These are phyloP conservation scores for Agriopis leucophaearia DNA, from an alignment of 2,888 invertebrate genomes.

Conservation along the genomic window DNA sequence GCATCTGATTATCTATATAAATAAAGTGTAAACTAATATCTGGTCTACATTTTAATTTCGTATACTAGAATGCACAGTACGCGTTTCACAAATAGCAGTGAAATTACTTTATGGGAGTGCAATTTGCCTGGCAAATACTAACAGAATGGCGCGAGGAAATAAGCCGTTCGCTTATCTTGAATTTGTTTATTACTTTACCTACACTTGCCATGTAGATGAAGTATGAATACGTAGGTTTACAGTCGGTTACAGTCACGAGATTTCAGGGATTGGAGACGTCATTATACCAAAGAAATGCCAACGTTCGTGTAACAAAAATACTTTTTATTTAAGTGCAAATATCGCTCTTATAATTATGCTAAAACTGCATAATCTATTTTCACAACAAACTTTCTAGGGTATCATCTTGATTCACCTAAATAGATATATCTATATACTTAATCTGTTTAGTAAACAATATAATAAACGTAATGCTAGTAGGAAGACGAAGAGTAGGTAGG, in stretches of 20 bases:
- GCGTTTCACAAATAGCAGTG: constrained; percentile 12
- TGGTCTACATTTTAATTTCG: constrained; percentile 1
- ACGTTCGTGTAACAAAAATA: constrained; percentile 5
- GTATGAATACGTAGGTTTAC: not conserved
- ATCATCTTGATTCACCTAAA: not conserved
- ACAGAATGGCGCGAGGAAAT: constrained; percentile 20
- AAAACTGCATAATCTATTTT: constrained; percentile 1
- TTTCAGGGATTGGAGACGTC: constrained; percentile 10
- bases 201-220: constrained; percentile 11
- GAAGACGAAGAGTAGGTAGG: too few relatives aligned
- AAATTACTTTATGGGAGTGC: constrained; percentile 22
- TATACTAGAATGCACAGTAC: constrained; percentile 4
- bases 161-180: constrained; percentile 28
- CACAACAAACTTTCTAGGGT: not conserved
- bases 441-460: not conserved
- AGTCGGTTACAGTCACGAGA: constrained; percentile 13
- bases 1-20: not conserved
- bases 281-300: constrained; percentile 2
- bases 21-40: not conserved
- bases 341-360: not conserved
- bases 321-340: not conserved
- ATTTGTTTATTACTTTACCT: constrained; percentile 26
- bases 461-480: too few relatives aligned
- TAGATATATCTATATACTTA: not conserved
- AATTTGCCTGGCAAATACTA: constrained; percentile 26